Percentiles rank a stretch among this genome's conserved stretches.
Evolutionary conservation across 2,797 vertebrate species (phyloP).

Genomic region (Columba guinea): DNA sequence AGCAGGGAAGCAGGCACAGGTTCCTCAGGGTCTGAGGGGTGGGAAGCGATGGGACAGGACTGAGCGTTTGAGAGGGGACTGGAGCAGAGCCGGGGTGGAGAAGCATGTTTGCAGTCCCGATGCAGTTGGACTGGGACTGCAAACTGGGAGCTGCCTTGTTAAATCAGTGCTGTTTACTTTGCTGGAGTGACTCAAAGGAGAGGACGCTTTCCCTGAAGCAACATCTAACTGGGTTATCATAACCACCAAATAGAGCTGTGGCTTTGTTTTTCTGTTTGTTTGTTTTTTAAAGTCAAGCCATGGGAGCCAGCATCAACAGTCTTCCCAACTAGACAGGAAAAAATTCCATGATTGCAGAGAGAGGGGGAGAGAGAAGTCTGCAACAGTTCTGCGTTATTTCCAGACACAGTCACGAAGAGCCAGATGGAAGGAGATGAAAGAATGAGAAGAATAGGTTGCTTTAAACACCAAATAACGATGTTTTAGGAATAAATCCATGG

Average conservation of each 20-base stretch:
- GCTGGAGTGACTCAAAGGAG: not conserved
- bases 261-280: constrained; percentile 30
- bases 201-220: not conserved
- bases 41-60: not conserved
- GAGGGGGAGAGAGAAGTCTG: not conserved
- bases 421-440: constrained; percentile 59
- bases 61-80: not conserved
- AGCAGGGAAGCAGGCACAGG: not conserved
- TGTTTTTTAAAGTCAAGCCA: constrained; percentile 6
- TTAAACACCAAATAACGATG: constrained; percentile 18
- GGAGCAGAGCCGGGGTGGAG: not conserved
- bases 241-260: not conserved
- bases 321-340: constrained; percentile 18
- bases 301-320: not conserved
- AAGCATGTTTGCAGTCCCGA: not conserved
- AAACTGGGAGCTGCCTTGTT: not conserved
- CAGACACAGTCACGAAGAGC: not conserved
- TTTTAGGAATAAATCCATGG: constrained; percentile 22
- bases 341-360: not conserved
- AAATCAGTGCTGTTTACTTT: not conserved
- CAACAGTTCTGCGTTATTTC: constrained; percentile 28
- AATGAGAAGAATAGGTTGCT: constrained; percentile 29
- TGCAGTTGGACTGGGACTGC: not conserved
- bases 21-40: not conserved
- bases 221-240: not conserved